Conservation (phyloP, 2,888 invertebrate species). For the Allolobophora icterica region DNA sequence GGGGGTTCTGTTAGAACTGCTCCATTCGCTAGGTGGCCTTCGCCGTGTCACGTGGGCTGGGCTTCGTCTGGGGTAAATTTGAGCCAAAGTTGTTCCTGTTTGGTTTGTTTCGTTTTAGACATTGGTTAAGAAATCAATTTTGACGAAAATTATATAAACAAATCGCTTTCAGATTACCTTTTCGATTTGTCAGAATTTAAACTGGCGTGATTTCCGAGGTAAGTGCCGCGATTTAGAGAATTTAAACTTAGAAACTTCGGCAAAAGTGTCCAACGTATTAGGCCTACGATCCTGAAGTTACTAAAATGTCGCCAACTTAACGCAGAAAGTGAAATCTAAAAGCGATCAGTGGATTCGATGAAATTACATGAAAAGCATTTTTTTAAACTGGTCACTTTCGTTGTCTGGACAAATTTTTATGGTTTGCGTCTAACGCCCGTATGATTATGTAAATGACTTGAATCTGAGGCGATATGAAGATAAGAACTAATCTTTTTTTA, state of each 20-base stretch:
- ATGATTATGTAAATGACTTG: neutral
- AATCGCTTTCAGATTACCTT: neutral
- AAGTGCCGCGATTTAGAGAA: neutral
- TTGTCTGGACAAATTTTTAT: neutral
- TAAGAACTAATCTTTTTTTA: no score
- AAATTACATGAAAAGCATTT: neutral
- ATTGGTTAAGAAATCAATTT: neutral
- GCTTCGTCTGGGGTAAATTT: neutral
- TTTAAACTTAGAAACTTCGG: neutral
- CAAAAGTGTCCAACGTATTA: neutral
- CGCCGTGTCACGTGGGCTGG: neutral
- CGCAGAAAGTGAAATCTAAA: neutral
- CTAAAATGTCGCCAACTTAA: neutral
- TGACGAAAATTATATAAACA: neutral
- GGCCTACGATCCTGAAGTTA: neutral
- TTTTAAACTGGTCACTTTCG: neutral
- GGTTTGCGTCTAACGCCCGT: neutral
- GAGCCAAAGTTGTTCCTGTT: neutral
- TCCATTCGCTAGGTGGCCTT: neutral
- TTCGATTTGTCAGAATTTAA: neutral
- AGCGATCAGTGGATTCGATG: no score
- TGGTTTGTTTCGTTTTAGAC: slow-evolving; percentile 17
- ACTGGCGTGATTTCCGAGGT: neutral
- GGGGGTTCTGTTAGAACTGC: neutral
- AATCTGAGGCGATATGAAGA: neutral